A percentile compares a stretch with the other conserved stretches of the same genome.
Conservation (phyloP, 2,113 vertebrate species). For the Rhinoptilus africanus region DNA sequence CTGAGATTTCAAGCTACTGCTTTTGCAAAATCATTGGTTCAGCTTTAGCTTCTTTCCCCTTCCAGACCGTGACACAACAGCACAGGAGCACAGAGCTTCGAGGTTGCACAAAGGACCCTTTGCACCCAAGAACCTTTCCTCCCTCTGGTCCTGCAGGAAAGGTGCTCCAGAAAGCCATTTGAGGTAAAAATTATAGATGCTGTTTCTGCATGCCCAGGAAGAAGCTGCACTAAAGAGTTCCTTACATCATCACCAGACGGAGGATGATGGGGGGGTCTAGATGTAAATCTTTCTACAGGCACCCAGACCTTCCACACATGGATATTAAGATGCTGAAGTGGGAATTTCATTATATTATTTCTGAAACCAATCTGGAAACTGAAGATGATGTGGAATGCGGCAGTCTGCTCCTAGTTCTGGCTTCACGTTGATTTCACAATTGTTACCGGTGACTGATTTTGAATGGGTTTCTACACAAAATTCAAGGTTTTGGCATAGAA, state of each 20-base stretch:
- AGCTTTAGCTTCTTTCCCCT: neutral
- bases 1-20: neutral
- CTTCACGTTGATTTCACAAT: neutral
- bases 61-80: neutral
- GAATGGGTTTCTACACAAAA: neutral
- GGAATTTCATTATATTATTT: neutral
- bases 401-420: neutral
- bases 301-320: neutral
- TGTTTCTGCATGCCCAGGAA: neutral
- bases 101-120: neutral
- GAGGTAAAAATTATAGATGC: neutral
- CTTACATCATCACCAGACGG: neutral
- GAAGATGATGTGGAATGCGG: neutral
- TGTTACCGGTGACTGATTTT: neutral
- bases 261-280: neutral
- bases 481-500: neutral
- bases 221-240: neutral
- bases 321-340: neutral
- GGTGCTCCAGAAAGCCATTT: neutral
- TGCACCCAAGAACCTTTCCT: neutral
- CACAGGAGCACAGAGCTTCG: neutral
- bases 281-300: neutral
- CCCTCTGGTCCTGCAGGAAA: neutral
- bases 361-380: neutral
- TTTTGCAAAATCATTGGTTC: neutral